Base-by-base conservation (phyloP, 2,797 vertebrate species). In the Alosa sapidissima region DNA sequence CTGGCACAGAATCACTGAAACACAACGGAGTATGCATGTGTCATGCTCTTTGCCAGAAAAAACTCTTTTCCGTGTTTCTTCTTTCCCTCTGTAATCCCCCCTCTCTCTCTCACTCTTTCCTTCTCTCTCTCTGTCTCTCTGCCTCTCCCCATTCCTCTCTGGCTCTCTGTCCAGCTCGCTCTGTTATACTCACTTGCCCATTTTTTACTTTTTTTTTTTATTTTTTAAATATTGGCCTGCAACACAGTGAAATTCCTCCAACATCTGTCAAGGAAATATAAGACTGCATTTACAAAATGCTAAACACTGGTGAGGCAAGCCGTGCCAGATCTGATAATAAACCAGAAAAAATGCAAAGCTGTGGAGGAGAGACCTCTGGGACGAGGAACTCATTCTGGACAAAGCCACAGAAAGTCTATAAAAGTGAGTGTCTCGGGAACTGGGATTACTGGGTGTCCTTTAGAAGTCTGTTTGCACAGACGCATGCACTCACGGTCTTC, bases 191-290 rank as follows among this genome's bases (percentile, higher is more conserved):
- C 72, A 78, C 72, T 78, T 47, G 14, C 72, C 72, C n/a, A 5
- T 1, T 58, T 48, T 81, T 33, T 48, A 16, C 47, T 28, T 14
- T 11, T 72, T 0, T 58, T 48, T 60, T 72, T 41, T 33, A 16
- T 86, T 83, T 86, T 84, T 84, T 68, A 88, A 68, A 83, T 90
- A 75, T 92, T 94, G 93, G 92, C 92, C 86, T 3, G 88, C 90
- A 52, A 86, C 91, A 62, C 89, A 91, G 93, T 92, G 89, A 91
- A 93, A 93, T 93, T 94, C 92, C 91, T 93, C 87, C 87, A 92
- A 93, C 93, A 93, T 94, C 93, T 94, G 92, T 94, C 92, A 91
- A 91, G 90, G 90, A 93, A 93, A 94, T 93, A 92, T 92, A 91
- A 91, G 86, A 92, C 90, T 86, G 87, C 92, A 86, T 93, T 93